Evolutionary conservation across 2,888 invertebrate species (phyloP), one percentile per base, ranked within the genome.

Genomic region (Trichogramma evanescens): DNA sequence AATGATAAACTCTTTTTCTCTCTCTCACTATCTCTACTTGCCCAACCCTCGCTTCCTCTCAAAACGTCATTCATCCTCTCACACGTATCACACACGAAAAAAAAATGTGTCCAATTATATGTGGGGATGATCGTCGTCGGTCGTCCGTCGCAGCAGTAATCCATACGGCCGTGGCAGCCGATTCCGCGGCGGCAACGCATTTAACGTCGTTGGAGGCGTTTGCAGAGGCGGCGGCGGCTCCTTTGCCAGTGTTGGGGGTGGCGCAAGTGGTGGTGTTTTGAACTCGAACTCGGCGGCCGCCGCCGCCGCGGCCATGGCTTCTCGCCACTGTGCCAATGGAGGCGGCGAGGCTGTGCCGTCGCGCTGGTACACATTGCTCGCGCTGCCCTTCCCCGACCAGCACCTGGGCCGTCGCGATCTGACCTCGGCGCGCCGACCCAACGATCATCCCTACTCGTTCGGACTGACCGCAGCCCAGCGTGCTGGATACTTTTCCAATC

Each of bases 331-430:
- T 76, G 80, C 74, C 67, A 72, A 76, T 70, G 72, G 74, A 70
- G 74, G 71, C 78, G 80, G 77, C 59, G 68, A 71, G 58, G 85
- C 86, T 74, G 85, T 89, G 83, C 89, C 90, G 61, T 87, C 91
- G 68, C 84, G 91, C 71, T 91, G 91, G 90, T 93, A 91, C 83
- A 93, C 92, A 66, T 86, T 93, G 72, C 86, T 93, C 79, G 93
- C 93, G 69, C 84, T 93, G 74, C 93, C 93, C 69, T 94, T 94
- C 82, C 92, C 93, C 74, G 93, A 94, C 83, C 93, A 93, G 83
- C 93, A 92, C 79, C 87, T 93, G 73, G 93, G 91, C 70, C 82
- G 92, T 74, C 85, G 93, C 66, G 92, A 93, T 81, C 81, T 84
- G 69, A 81, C 79, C 71, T 79, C 68, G 77, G 78, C 66, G 7